phyloP scores from a whole-genome alignment of 35 echinoderm and acorn worm genomes.

The Stichopus chloronotus region DNA sequence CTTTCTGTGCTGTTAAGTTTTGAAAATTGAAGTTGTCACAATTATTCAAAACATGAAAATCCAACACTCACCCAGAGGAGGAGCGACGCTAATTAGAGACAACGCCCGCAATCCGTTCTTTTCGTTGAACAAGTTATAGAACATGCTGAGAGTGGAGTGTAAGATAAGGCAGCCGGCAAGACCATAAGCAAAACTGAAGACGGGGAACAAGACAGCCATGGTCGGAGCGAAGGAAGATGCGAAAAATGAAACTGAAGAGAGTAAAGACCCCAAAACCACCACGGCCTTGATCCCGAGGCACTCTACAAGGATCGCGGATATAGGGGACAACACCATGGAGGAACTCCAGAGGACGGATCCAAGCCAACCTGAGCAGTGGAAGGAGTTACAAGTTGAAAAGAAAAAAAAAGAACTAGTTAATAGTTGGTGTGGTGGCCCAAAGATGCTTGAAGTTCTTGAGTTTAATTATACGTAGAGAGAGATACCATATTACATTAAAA shows the following conservation, averaged over 20 bases:
- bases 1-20: no score
- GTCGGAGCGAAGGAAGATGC: neutral
- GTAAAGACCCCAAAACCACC: neutral
- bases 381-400: neutral
- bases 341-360: slow-evolving; percentile 15
- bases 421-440: no score
- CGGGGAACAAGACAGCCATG: neutral
- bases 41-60: no score
- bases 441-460: no score
- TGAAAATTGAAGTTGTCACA: no score
- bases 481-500: no score
- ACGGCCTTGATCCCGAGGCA: neutral
- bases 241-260: neutral
- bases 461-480: no score
- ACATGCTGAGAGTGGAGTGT: slow-evolving; percentile 7
- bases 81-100: neutral
- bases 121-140: slow-evolving; percentile 4
- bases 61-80: neutral
- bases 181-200: neutral
- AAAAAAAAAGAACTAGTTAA: no score
- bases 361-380: neutral
- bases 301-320: neutral
- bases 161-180: neutral
- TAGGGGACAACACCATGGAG: neutral
- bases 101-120: neutral